A percentile compares a stretch with the other conserved stretches of the same genome.
phyloP scores from a whole-genome alignment of 2,113 vertebrate species.

The Actinemys pallida region DNA sequence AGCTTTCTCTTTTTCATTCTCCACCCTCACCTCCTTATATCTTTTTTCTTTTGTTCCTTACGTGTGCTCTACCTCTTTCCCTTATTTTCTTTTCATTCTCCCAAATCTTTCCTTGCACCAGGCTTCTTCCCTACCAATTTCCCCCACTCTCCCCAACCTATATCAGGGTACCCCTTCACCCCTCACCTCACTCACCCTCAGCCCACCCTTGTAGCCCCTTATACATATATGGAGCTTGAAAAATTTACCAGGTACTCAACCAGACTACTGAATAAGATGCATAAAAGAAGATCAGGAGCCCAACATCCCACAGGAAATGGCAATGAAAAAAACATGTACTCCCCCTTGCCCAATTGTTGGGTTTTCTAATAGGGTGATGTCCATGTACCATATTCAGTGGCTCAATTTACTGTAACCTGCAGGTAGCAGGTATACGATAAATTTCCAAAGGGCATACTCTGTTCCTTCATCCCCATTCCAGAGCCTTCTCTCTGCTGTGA shows the following conservation, averaged over 20 bases:
- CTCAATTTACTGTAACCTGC: background rate
- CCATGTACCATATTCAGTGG: background rate
- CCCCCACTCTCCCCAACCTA: background rate
- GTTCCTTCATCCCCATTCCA: background rate
- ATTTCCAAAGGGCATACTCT: fast-evolving
- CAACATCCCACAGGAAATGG: background rate
- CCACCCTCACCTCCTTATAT: fast-evolving
- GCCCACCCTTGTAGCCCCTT: background rate
- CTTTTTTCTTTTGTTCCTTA: background rate
- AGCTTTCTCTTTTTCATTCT: background rate
- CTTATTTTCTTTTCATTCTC: background rate
- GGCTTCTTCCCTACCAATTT: background rate
- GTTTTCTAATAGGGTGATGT: background rate
- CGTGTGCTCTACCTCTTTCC: background rate
- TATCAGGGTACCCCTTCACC: background rate
- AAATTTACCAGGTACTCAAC: background rate
- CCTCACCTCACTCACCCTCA: background rate
- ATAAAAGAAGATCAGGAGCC: background rate
- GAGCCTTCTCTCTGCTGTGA: too few relatives aligned
- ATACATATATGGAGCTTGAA: background rate
- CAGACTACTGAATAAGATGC: background rate
- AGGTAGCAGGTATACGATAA: background rate
- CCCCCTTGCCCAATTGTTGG: background rate
- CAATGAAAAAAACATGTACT: background rate
- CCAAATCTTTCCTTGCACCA: background rate